Conservation (phyloP, 2,888 invertebrate species). For the Elysia crispata region DNA sequence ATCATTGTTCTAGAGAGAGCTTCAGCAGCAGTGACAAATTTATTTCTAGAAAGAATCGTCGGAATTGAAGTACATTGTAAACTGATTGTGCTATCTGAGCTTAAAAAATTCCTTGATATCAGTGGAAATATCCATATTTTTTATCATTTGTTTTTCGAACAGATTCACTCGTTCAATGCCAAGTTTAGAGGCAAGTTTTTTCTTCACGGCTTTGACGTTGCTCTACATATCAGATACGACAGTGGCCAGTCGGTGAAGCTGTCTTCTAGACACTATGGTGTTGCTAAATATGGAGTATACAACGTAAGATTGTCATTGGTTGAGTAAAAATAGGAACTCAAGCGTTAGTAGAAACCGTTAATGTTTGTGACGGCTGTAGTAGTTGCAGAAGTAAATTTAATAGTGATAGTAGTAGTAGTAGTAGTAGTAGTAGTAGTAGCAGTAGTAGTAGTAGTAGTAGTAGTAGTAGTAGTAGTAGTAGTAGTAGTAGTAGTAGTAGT, state of each 20-base stretch:
- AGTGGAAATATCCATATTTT: no score
- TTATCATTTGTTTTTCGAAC: no score
- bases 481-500: slow-evolving; percentile 9
- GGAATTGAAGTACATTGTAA: no score
- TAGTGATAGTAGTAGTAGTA: neutral
- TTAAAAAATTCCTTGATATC: no score
- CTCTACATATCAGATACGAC: slow-evolving; percentile 2
- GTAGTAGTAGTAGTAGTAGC: neutral
- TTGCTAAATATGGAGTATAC: neutral
- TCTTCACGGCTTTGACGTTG: slow-evolving; percentile 21
- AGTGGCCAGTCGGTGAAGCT: neutral
- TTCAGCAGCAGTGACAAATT: no score
- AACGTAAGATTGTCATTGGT: neutral
- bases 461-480: slow-evolving; percentile 9
- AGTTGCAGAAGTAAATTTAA: neutral
- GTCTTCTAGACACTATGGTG: slow-evolving; percentile 12
- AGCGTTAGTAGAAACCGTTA: no score
- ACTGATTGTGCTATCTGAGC: no score
- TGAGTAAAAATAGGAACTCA: no score
- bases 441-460: slow-evolving; percentile 9
- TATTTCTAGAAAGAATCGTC: no score
- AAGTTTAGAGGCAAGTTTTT: slow-evolving; percentile 23
- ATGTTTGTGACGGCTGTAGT: no score
- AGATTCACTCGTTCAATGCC: slow-evolving; percentile 35
- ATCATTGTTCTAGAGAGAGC: no score